Conservation (phyloP, 1,140 invertebrate species). For the Linepithema humile region DNA sequence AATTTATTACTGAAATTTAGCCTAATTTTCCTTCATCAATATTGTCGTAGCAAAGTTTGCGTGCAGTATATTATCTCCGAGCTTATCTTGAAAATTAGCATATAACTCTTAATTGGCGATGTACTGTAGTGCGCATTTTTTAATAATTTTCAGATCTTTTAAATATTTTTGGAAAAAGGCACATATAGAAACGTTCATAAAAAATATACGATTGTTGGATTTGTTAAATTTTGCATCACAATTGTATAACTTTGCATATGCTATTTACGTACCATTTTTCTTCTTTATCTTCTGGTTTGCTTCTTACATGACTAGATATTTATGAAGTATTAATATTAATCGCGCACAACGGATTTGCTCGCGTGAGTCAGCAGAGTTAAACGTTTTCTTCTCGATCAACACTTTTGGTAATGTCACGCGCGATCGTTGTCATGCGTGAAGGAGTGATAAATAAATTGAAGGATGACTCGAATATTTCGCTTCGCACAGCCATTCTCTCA, state of each 20-base stretch:
- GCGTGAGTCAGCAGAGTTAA: not conserved
- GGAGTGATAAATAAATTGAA: not conserved
- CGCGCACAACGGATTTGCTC: not conserved
- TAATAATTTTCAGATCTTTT: not conserved
- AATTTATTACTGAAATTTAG: constrained; percentile 25
- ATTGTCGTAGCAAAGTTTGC: not conserved
- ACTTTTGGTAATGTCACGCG: not conserved
- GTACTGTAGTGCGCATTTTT: not conserved
- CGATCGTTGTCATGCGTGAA: not conserved
- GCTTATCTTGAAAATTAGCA: not conserved
- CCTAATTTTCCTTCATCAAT: not conserved
- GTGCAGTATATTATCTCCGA: not conserved
- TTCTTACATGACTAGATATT: not conserved
- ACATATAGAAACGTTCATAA: not conserved
- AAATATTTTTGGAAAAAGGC: not conserved
- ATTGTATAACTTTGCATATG: not conserved
- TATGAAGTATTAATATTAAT: not conserved
- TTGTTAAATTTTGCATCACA: not conserved
- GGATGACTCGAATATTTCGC: not conserved
- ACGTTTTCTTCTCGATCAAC: not conserved
- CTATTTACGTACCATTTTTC: not conserved
- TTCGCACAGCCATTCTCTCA: not conserved
- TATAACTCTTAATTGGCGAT: not conserved
- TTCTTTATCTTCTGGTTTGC: not conserved
- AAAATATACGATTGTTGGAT: not conserved